phyloP scores from a whole-genome alignment of 2,113 vertebrate genomes.

The Formicarius rufipectus region DNA sequence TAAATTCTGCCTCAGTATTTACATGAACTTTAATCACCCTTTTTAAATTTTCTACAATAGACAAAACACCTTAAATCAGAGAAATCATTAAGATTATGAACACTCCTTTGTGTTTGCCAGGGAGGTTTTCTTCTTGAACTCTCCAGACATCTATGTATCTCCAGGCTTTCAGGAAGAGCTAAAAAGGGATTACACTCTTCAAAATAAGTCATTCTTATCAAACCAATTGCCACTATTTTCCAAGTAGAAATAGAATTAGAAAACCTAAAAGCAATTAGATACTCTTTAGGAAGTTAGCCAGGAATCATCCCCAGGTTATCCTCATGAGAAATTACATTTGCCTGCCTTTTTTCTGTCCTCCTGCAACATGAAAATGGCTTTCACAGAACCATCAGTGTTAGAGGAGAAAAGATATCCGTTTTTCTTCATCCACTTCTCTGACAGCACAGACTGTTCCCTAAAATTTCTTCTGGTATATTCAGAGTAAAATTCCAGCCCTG shows the following conservation, averaged over 20 bases:
- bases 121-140: background rate
- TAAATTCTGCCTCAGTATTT: background rate
- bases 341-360: background rate
- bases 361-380: background rate
- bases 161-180: background rate
- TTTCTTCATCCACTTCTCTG: background rate
- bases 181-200: background rate
- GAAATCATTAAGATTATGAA: background rate
- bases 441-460: background rate
- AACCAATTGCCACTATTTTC: background rate
- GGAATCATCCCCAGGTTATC: background rate
- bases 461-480: background rate
- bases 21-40: background rate
- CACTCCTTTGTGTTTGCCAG: background rate
- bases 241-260: background rate
- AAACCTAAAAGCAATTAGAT: background rate
- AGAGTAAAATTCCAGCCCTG: background rate
- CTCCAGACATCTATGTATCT: background rate
- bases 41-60: constrained; percentile 6
- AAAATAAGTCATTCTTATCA: constrained; percentile 29
- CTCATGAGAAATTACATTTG: background rate
- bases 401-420: background rate
- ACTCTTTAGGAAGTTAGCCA: background rate
- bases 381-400: background rate
- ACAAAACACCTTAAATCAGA: constrained; percentile 40